phyloP scores from a whole-genome alignment of 2,113 vertebrate genomes.

The Syrmaticus mikado region DNA sequence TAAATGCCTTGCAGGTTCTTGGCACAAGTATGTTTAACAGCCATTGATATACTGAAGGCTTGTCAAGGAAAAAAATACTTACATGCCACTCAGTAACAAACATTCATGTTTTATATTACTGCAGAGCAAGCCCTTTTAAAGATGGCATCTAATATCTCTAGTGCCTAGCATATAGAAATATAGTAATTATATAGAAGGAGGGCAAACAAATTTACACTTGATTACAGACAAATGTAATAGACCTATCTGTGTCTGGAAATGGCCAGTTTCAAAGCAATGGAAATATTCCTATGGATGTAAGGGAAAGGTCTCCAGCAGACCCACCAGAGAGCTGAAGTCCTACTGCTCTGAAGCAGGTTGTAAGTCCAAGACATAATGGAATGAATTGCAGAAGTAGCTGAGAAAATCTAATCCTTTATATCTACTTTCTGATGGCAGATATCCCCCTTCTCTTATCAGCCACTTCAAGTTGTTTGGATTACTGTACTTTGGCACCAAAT shows the following conservation, averaged over 20 bases:
- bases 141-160: neutral
- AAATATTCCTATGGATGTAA: neutral
- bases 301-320: accelerated
- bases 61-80: conserved; percentile 11
- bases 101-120: neutral
- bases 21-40: conserved; percentile 28
- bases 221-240: neutral
- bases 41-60: neutral
- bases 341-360: neutral
- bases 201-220: neutral
- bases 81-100: neutral
- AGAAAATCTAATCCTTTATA: neutral
- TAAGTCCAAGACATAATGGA: neutral
- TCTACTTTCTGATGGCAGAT: no score
- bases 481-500: neutral
- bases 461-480: neutral
- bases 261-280: neutral
- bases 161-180: neutral
- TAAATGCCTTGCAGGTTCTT: conserved; percentile 38
- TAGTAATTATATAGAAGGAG: neutral
- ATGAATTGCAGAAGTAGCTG: neutral
- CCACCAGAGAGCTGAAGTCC: neutral
- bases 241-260: neutral
- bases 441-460: neutral
- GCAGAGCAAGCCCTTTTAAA: neutral